Percentiles rank a stretch among this genome's conserved stretches.
Evolutionary conservation across 2,888 invertebrate species (phyloP).

Genomic region (Apotomis turbidana): DNA sequence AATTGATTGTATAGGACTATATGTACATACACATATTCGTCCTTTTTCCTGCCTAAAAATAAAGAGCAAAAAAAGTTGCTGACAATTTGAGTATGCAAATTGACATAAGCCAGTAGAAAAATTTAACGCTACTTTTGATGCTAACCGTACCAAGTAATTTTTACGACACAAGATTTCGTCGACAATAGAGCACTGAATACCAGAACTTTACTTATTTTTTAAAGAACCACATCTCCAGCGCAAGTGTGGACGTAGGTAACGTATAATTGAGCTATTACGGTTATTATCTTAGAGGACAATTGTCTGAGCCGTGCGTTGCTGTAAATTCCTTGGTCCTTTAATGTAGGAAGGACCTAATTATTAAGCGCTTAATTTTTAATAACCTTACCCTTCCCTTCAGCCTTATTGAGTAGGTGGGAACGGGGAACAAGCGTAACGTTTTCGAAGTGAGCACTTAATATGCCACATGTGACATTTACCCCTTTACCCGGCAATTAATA

Average conservation of each 20-base stretch:
- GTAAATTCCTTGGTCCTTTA: constrained; percentile 13
- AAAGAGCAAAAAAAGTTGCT: too few relatives aligned
- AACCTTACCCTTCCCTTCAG: constrained; percentile 22
- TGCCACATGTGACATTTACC: constrained; percentile 36
- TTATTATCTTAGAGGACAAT: constrained; percentile 7
- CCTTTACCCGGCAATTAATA: constrained; percentile 30
- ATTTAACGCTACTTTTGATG: too few relatives aligned
- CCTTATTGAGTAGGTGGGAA: constrained; percentile 33
- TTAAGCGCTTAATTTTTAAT: constrained; percentile 31
- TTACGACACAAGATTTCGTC: neutral
- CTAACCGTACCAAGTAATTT: too few relatives aligned
- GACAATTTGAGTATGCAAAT: too few relatives aligned
- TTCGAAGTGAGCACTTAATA: constrained; percentile 21
- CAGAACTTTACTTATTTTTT: neutral
- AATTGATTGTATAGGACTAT: too few relatives aligned
- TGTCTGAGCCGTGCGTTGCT: neutral
- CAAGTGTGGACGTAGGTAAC: neutral
- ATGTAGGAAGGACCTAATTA: constrained; percentile 17
- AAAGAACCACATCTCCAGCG: neutral
- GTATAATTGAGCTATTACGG: constrained; percentile 8
- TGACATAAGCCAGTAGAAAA: too few relatives aligned
- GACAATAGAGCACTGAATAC: neutral
- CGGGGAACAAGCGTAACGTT: constrained; percentile 27
- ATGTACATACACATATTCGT: too few relatives aligned
- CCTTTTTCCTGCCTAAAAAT: too few relatives aligned